Evolutionary conservation across 2,888 invertebrate species (phyloP), one percentile per base, ranked within the genome.

Genomic region (Hylaea fasciaria): DNA sequence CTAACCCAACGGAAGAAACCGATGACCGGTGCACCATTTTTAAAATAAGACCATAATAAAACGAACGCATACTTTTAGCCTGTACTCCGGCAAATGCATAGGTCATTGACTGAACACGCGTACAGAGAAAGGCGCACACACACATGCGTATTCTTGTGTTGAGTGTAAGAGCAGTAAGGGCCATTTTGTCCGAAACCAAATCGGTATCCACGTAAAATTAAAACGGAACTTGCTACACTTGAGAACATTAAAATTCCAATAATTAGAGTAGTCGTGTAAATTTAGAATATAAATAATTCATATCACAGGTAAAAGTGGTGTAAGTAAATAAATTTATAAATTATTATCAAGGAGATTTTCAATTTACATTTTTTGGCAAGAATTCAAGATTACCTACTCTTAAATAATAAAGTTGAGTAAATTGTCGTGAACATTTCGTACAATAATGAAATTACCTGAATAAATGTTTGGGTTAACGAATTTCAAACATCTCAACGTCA

Each of bases 31-130:
- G 82, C 78, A 78, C 87, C 89, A 90, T 90, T 91, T 91, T 91
- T 86, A 91, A 91, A 91, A 91, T 90, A 92, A 92, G 87, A 89
- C 86, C 89, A 90, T 91, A 91, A 91, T 91, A 91, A 90, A 91
- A 88, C 85, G 87, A 86, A 87, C 91, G 92, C 91, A 91, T 90
- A 91, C 92, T 91, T 91, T 91, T 91, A 91, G 91, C 89, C 86
- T 87, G 90, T 88, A 89, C 86, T 83, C 87, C 89, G 86, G 91
- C 89, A 89, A 90, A 90, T 91, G 90, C 89, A 85, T 85, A 85
- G 91, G 90, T 91, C 91, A 85, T 84, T 86, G 90, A 84, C 85
- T 83, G 55, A 28, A 29, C 81, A 85, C 89, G 81, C 87, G 85
- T 86, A 80, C 76, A 72, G 70, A 66, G 64, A 68, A 56, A 64